These are phyloP conservation scores for Drosophila sechellia DNA, from an alignment of 1,140 invertebrate genomes.

Conservation along the genomic window DNA sequence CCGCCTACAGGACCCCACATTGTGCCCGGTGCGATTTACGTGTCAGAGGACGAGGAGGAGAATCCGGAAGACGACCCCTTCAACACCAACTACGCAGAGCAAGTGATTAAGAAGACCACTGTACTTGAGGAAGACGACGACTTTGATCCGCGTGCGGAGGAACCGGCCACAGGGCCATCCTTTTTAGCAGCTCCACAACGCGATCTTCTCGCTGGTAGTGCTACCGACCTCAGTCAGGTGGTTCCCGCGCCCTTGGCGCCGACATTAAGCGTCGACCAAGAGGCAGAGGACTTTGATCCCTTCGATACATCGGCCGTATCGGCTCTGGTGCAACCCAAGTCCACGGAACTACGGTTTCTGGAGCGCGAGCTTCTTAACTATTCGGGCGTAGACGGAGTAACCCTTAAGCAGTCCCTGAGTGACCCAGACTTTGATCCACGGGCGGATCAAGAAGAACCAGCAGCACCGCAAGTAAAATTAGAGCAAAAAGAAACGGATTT, in stretches of 20 bases:
- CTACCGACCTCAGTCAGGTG: constrained; percentile 90
- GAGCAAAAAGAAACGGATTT: constrained; percentile 39
- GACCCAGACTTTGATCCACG: constrained; percentile 92
- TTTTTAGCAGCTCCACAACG: constrained; percentile 58
- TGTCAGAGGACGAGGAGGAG: constrained; percentile 85
- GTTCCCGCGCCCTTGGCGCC: constrained; percentile 89
- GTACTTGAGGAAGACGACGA: constrained; percentile 89
- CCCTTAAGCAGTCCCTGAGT: constrained; percentile 86
- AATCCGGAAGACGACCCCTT: constrained; percentile 89
- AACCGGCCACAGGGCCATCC: constrained; percentile 71
- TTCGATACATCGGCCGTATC: constrained; percentile 93
- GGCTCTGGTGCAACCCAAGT: constrained; percentile 89
- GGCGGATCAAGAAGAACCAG: constrained; percentile 71
- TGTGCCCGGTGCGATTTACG: constrained; percentile 71
- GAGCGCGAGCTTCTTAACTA: constrained; percentile 89
- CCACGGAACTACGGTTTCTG: constrained; percentile 91
- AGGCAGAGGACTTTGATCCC: constrained; percentile 90
- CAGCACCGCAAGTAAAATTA: background rate
- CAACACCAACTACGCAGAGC: constrained; percentile 93
- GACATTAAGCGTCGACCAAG: constrained; percentile 80
- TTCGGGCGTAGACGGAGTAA: constrained; percentile 64
- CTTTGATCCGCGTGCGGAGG: constrained; percentile 89
- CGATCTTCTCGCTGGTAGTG: constrained; percentile 90
- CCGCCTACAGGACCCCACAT: constrained; percentile 82
- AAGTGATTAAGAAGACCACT: constrained; percentile 89